These are phyloP conservation scores for Melipona bicolor DNA, from an alignment of 2,888 invertebrate genomes.

Conservation along the genomic window DNA sequence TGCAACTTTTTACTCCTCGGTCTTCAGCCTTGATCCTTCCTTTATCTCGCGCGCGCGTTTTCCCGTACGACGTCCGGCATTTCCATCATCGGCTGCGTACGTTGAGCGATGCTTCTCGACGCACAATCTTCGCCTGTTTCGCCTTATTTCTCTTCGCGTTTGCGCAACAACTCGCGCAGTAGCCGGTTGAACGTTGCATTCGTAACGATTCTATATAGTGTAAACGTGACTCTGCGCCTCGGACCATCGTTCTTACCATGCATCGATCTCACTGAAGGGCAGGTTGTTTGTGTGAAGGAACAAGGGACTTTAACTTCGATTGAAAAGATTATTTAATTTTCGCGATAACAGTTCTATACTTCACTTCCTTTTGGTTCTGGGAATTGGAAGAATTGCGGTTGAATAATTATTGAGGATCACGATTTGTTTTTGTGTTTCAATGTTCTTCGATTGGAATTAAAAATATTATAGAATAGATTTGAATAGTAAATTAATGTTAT, in stretches of 20 bases:
- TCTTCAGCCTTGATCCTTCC: constrained; percentile 34
- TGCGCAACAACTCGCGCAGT: neutral
- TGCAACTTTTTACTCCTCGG: constrained; percentile 53
- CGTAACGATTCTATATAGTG: no score
- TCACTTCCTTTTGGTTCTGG: no score
- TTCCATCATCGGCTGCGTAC: neutral
- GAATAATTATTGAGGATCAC: no score
- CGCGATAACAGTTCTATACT: no score
- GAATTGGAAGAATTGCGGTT: no score
- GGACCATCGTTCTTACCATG: constrained; percentile 59
- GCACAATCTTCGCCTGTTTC: neutral
- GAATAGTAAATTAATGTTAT: no score
- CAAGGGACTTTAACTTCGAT: neutral
- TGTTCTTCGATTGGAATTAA: no score
- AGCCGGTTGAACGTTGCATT: neutral
- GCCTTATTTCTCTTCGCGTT: neutral
- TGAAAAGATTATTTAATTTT: neutral
- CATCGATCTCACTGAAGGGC: constrained; percentile 66
- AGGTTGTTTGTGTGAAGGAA: neutral
- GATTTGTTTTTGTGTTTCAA: no score
- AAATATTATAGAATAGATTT: no score
- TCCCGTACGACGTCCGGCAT: constrained; percentile 12
- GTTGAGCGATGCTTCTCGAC: neutral
- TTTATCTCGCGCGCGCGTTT: constrained; percentile 20
- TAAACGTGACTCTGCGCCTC: neutral